A percentile compares a stretch with the other conserved stretches of the same genome.
Evolutionary conservation across 2,888 invertebrate species (phyloP).

Genomic region (Caenorhabditis becei): DNA sequence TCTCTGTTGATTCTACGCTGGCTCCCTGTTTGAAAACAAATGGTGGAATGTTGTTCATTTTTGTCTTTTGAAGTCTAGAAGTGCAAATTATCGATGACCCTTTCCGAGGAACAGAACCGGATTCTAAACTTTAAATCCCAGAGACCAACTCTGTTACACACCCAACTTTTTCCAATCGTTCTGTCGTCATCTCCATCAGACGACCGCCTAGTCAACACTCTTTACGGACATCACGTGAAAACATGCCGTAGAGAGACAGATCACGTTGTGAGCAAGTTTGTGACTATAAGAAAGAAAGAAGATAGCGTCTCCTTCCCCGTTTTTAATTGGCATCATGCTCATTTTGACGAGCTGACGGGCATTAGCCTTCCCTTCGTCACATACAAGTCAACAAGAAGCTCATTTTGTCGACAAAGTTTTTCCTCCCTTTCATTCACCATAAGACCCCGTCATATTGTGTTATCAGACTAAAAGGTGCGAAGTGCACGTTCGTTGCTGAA

Average conservation of each 20-base stretch:
- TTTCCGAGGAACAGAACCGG: slow-evolving; percentile 14
- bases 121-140: not conserved
- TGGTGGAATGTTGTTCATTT: too few species aligned
- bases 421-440: not conserved
- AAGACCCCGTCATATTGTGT: not conserved
- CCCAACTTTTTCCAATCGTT: slow-evolving; percentile 4
- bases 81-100: slow-evolving; percentile 26
- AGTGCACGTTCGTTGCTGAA: not conserved
- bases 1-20: too few species aligned
- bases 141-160: slow-evolving; percentile 3
- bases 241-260: slow-evolving; percentile 10
- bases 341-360: not conserved
- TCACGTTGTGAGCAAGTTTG: slow-evolving; percentile 47
- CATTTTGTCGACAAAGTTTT: not conserved
- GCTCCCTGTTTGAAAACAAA: too few species aligned
- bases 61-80: slow-evolving; percentile 7
- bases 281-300: not conserved
- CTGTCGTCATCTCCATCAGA: slow-evolving; percentile 25
- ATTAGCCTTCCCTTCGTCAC: not conserved
- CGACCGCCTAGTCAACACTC: slow-evolving; percentile 9
- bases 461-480: not conserved
- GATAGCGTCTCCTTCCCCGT: not conserved
- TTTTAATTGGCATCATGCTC: slow-evolving; percentile 24
- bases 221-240: slow-evolving; percentile 32
- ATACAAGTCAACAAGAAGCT: slow-evolving; percentile 11